Conservation (phyloP, 2,113 vertebrate species). For the Nycticryphes semicollaris region DNA sequence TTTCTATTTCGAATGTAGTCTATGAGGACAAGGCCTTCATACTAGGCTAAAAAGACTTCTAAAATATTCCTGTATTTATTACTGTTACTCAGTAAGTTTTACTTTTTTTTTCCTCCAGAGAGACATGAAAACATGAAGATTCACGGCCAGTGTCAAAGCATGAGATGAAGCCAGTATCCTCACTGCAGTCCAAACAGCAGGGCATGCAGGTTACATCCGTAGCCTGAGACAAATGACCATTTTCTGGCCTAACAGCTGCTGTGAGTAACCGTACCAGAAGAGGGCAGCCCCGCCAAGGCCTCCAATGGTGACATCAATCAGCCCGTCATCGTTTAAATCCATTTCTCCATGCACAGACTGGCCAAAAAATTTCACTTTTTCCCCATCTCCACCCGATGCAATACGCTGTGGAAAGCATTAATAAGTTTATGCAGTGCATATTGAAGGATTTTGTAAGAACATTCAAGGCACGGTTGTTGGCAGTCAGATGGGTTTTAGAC, state of each 20-base stretch:
- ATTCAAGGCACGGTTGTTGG: background rate
- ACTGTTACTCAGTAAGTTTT: background rate
- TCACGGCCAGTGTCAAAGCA: background rate
- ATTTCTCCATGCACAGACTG: slow-evolving; percentile 96
- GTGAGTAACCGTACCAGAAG: slow-evolving; percentile 85
- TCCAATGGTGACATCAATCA: slow-evolving; percentile 94
- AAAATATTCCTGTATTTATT: background rate
- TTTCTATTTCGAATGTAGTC: background rate
- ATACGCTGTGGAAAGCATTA: slow-evolving; percentile 80
- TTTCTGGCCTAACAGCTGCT: background rate
- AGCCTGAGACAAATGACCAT: fast-evolving
- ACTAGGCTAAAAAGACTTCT: background rate
- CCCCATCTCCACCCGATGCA: slow-evolving; percentile 89
- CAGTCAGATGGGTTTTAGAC: background rate
- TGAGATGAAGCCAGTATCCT: background rate
- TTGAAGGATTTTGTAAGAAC: background rate
- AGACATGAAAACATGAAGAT: background rate
- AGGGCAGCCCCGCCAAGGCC: slow-evolving; percentile 93
- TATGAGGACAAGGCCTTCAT: background rate
- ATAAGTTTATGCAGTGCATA: background rate
- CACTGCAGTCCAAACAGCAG: background rate
- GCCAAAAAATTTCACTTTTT: slow-evolving; percentile 93
- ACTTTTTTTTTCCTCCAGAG: background rate
- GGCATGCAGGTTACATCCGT: background rate
- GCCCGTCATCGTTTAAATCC: slow-evolving; percentile 92